Conservation (phyloP, 2,113 vertebrate species). For the Anser brachyrhynchus region DNA sequence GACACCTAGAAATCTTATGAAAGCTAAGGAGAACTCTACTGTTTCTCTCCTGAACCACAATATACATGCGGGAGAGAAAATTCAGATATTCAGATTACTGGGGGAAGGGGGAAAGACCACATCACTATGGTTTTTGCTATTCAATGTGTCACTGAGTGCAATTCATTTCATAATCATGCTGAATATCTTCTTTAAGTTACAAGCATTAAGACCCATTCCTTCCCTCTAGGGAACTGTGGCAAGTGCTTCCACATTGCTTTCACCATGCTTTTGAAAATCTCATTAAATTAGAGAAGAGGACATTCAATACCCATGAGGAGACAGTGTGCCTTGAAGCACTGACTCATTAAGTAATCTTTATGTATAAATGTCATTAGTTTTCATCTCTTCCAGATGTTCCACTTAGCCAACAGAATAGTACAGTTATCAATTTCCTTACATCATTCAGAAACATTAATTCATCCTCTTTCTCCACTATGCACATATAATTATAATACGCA, state of each 20-base stretch:
- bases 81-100: not conserved
- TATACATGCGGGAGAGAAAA: not conserved
- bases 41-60: not conserved
- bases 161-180: not conserved
- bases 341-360: not conserved
- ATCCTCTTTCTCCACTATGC: not conserved
- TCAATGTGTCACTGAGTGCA: not conserved
- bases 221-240: not conserved
- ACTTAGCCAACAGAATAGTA: not conserved
- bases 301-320: not conserved
- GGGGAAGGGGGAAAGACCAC: not conserved
- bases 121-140: not conserved
- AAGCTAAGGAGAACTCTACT: not conserved
- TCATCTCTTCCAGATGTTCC: not conserved
- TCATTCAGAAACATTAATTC: not conserved
- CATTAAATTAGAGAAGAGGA: not conserved
- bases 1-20: not conserved
- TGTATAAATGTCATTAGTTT: not conserved
- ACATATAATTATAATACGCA: not conserved
- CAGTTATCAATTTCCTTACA: not conserved
- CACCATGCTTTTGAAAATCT: not conserved
- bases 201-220: not conserved
- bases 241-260: not conserved
- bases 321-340: not conserved
- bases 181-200: not conserved